Base-by-base conservation (phyloP, 2,113 vertebrate genomes). In the Prunella himalayana region DNA sequence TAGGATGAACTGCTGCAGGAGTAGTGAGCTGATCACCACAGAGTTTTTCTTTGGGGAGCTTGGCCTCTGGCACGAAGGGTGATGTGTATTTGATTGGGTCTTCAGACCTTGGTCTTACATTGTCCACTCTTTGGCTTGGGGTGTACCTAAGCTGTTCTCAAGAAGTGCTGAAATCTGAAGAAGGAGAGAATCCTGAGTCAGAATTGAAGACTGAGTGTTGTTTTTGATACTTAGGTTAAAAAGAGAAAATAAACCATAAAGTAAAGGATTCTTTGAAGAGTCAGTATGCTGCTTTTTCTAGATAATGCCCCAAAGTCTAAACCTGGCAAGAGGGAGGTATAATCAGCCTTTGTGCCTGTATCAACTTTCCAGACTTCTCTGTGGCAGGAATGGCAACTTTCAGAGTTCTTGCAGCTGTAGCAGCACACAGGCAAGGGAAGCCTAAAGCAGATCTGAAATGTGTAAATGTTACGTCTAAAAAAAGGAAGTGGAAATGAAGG, bases 31-130 rank as follows among this genome's bases (percentile, higher is more conserved):
- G 28, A 25, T 70, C 42, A 42, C 35, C 17, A 82, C 9, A 41
- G 35, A 68, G 22, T 3, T 82, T 41, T 54, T 22, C 10, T 19
- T 8, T 33, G 20, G 25, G 25, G 21, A 65, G 6, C 27, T 35
- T n/a, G 44, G 30, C 25, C 27, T 51, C 59, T 39, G 50, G 49
- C 15, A 35, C 28, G 23, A 56, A 65, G 41, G 12, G 4, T 31
- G 44, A 28, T 33, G 31, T 59, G 42, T 42, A 5, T 60, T 65
- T 82, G 14, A 8, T 3, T 15, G 13, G 19, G 8, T 65, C 23
- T 63, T 79, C 69, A 49, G 50, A 15, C 13, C 41, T 19, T 42
- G 27, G 18, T 17, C 10, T 4, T 25, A 0, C 0, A 1, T 10
- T 56, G 42, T 9, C 37, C 12, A 18, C 3, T 44, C 2, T 25